Base-by-base conservation (phyloP, 1,140 invertebrate species). In the Calliopsis andreniformis region DNA sequence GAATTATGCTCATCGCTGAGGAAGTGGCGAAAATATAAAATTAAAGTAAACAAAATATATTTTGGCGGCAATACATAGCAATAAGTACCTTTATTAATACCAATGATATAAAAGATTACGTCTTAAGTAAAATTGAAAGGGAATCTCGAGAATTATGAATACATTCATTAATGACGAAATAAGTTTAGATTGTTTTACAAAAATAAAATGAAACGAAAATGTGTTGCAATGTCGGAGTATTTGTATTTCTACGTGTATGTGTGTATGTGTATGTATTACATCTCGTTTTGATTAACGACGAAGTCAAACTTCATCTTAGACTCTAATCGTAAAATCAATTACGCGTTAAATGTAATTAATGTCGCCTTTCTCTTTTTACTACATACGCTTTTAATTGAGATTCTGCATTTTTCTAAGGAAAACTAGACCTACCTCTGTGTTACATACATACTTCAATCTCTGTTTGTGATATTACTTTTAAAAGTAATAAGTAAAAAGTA, bases 351-450 rank as follows among this genome's bases (percentile, higher is more conserved):
- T 25, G 3, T 61, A 18, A 28, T 25, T 25, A 14, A 47, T 59
- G 51, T 18, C 6, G 3, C 49, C 20, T 49, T 61, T 45, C 10
- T 56, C 45, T 59, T 58, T 56, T 18, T 55, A 68, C n/a, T 16
- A 75, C 14, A 16, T 25, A 16, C 23, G 4, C 51, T 3, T 47
- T 62, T 75, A 35, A 49, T 14, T n/a, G 20, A 3, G 45, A 16
- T 69, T 64, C 51, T 45, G 6, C 25, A 51, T 64, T 25, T 70
- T 69, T n/a, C 43, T 62, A 67, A 5, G 23, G 20, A 51, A 25
- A 64, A 32, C 28, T 42, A 66, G 25, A 72, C 32, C 55, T 78
- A 61, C 62, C 76, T 78, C 79, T 72, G 10, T 51, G 30, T 73
- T 73, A 67, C 58, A 12, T 62, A 66, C 25, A 76, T 30, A 63